Evolutionary conservation across 1,140 invertebrate species (phyloP).

Genomic region (Drosophila lowei): DNA sequence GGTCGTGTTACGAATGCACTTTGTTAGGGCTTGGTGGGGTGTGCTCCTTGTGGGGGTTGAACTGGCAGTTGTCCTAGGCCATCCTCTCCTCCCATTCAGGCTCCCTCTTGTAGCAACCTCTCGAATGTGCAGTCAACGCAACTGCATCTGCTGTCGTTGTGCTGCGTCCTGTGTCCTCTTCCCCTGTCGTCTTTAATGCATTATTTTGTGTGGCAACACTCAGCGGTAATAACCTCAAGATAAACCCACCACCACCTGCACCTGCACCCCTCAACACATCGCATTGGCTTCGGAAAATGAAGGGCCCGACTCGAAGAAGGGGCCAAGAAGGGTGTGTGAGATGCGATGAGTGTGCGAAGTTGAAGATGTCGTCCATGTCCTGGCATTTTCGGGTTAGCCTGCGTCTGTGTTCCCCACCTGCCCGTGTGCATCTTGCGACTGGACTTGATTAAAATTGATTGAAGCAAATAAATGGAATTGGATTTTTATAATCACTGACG

Average conservation of each 20-base stretch:
- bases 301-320: too few relatives aligned
- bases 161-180: conserved; percentile 44
- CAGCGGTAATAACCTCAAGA: conserved; percentile 79
- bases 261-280: background rate
- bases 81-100: background rate
- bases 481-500: conserved; percentile 62
- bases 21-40: conserved; percentile 10
- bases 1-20: conserved; percentile 30
- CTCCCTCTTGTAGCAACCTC: background rate
- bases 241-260: conserved; percentile 52
- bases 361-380: conserved; percentile 30
- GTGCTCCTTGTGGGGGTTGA: conserved; percentile 42
- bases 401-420: background rate
- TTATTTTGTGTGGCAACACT: conserved; percentile 81
- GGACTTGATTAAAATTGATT: conserved; percentile 77
- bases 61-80: conserved; percentile 15
- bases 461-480: conserved; percentile 78
- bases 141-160: conserved; percentile 38
- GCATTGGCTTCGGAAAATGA: too few relatives aligned
- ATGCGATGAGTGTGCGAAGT: conserved; percentile 38
- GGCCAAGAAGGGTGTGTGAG: conserved; percentile 22
- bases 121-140: conserved; percentile 33
- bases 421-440: conserved; percentile 29
- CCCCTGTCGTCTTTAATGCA: conserved; percentile 74
- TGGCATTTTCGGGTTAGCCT: conserved; percentile 34